Conservation (phyloP, 64 coral and sea anemone genomes). For the Platygyra sinensis region DNA sequence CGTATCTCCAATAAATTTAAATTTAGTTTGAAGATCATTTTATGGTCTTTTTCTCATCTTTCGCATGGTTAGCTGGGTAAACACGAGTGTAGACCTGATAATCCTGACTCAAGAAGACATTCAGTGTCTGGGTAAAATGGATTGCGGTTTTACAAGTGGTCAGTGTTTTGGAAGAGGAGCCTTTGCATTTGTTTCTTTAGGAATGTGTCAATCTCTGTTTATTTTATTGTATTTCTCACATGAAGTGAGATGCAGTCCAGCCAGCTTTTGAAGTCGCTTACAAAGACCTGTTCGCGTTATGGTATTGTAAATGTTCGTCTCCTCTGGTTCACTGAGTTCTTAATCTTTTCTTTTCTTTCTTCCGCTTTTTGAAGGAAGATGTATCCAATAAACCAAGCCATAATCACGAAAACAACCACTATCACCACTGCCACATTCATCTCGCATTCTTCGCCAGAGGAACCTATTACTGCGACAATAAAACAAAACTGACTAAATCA, state of each 20-base stretch:
- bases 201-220: no score
- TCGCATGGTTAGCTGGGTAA: no score
- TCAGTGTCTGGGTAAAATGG: no score
- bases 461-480: not conserved
- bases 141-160: no score
- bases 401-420: not conserved
- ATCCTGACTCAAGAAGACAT: no score
- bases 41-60: no score
- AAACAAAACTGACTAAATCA: not conserved
- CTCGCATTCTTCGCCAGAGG: not conserved
- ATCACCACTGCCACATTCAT: slow-evolving; percentile 7
- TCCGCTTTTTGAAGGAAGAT: not conserved
- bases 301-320: not conserved
- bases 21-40: no score
- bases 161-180: no score
- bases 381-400: slow-evolving; percentile 27
- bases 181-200: no score
- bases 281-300: not conserved
- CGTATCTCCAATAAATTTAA: no score
- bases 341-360: slow-evolving; percentile 2
- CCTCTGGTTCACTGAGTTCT: not conserved
- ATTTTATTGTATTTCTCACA: no score
- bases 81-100: no score
- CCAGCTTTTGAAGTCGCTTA: not conserved
- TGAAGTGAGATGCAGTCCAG: not conserved